phyloP scores from a whole-genome alignment of 2,113 vertebrate genomes.

The Noturus placidus region DNA sequence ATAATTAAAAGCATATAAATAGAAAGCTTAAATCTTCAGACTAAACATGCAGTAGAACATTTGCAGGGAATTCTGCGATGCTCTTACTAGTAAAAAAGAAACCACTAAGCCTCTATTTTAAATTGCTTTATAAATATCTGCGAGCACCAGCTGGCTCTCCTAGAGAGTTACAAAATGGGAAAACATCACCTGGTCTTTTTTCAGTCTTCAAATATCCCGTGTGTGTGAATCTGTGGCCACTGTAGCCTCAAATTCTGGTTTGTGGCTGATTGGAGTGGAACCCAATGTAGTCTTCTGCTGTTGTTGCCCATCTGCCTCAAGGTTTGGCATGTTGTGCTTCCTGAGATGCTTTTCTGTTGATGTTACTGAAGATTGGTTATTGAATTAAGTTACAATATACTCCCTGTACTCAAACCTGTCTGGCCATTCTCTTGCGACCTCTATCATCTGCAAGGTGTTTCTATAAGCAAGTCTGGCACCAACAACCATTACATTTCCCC shows the following conservation, averaged over 20 bases:
- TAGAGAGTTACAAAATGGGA: not conserved
- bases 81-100: constrained; percentile 47
- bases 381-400: not conserved
- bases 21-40: not conserved
- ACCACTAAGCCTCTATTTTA: constrained; percentile 41
- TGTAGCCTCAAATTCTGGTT: not conserved
- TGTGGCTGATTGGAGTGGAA: not conserved
- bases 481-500: not conserved
- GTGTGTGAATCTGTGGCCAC: not conserved
- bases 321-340: not conserved
- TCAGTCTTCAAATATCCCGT: not conserved
- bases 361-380: not conserved
- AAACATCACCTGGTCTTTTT: not conserved
- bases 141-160: constrained; percentile 29
- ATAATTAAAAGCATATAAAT: not conserved
- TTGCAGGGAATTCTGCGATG: constrained; percentile 55
- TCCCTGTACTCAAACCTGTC: not conserved
- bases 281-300: not conserved
- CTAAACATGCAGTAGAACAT: constrained; percentile 66
- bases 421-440: not conserved
- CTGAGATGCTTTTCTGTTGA: not conserved
- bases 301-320: not conserved
- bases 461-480: not conserved
- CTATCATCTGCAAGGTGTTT: not conserved
- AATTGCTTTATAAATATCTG: constrained; percentile 56